A percentile compares a stretch with the other conserved stretches of the same genome.
Conservation (phyloP, 1,140 invertebrate species). For the Cotesia typhae region DNA sequence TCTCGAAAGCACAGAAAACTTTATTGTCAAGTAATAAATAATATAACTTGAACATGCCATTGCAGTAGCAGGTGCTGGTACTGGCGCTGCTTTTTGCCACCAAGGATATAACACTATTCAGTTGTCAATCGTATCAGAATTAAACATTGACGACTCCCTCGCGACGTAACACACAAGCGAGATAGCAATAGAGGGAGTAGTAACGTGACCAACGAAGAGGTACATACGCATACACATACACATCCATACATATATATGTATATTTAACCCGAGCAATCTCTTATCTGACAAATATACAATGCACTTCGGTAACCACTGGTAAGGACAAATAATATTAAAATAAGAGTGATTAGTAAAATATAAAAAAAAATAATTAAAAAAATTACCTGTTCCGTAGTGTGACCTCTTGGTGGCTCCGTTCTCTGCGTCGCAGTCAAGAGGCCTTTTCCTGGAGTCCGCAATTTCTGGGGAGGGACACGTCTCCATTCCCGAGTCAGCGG, state of each 20-base stretch:
- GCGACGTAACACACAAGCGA: constrained; percentile 3
- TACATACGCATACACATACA: background rate
- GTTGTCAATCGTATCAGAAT: background rate
- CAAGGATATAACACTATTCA: background rate
- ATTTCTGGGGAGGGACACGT: constrained; percentile 83
- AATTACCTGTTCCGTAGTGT: constrained; percentile 86
- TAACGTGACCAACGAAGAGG: background rate
- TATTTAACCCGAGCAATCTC: background rate
- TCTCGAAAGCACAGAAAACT: background rate
- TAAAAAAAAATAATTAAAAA: constrained; percentile 1
- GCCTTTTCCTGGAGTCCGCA: constrained; percentile 84
- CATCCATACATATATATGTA: background rate
- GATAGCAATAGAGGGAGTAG: background rate
- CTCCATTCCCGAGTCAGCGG: constrained; percentile 83
- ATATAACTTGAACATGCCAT: background rate
- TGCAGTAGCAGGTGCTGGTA: background rate
- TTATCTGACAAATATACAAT: constrained; percentile 3
- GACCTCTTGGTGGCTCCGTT: constrained; percentile 88
- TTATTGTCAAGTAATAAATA: background rate
- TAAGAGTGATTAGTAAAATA: constrained; percentile 11
- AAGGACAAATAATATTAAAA: constrained; percentile 21
- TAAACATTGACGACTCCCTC: constrained; percentile 18
- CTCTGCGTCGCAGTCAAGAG: constrained; percentile 84
- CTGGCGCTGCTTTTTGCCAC: background rate
- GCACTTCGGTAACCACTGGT: background rate